Base-by-base conservation (phyloP, 2,797 vertebrate species). In the Choloepus didactylus region DNA sequence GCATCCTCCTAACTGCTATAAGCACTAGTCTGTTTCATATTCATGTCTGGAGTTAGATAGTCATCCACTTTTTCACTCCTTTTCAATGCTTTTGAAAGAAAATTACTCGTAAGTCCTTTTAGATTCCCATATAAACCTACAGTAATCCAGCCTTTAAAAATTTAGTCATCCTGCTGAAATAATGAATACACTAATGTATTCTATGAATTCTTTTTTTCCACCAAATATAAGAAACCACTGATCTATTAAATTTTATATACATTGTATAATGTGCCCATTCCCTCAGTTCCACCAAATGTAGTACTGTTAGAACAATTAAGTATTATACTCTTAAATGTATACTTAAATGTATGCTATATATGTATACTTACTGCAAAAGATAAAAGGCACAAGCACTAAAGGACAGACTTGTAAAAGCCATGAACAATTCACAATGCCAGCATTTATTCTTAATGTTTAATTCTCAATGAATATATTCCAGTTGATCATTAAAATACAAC, bases 141-240 rank as follows among this genome's bases (percentile, higher is more conserved):
- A 91, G 41, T 86, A 94, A 83, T 38, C 29, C 49, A 92, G 86
- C 41, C 49, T 93, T 94, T 54, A 18, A 54, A 67, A 94, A 90
- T 76, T 64, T 93, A 86, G 56, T 95, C 76, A 75, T 80, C 29
- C 41, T 92, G 81, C 46, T 96, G 67, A 94, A 38, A 90, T 8
- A 77, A 67, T 54, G 35, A 72, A 95, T 64, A 92, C 41, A 87
- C 11, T 38, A 91, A 62, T 41, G 6, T 29, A 66, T 76, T 76
- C 60, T 93, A 95, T 84, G 38, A 93, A 2, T 16, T 96, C 41
- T 19, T 95, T 95, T 92, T 73, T 93, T 8, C 77, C 87, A 54
- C 25, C 11, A 86, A 62, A 54, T 75, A 73, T 56, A 95, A 86
- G 89, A 96, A 95, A 23, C 7, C 41, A 82, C 64, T 81, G 90